phyloP scores from a whole-genome alignment of 2,113 vertebrate genomes.

The Trichomycterus rosablanca region DNA sequence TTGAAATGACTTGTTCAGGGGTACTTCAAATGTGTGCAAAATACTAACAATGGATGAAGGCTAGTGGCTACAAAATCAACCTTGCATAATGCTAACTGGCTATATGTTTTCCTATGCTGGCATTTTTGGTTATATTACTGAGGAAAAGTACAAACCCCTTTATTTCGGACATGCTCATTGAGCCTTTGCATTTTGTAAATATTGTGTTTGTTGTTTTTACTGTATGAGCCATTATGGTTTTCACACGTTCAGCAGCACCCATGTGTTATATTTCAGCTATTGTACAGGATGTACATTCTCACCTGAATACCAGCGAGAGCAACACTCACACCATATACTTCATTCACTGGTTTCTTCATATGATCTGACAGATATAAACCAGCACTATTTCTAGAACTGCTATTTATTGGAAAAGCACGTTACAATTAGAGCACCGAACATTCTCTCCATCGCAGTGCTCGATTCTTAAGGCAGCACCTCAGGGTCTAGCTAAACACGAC shows the following conservation, averaged over 20 bases:
- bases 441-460: background rate
- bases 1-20: too few species aligned
- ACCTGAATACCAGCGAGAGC: background rate
- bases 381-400: background rate
- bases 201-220: background rate
- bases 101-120: slow-evolving; percentile 1
- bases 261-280: background rate
- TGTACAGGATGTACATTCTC: background rate
- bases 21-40: too few species aligned
- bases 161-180: slow-evolving; percentile 10
- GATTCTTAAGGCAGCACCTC: slow-evolving; percentile 23
- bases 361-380: background rate
- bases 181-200: slow-evolving; percentile 1
- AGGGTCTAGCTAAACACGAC: slow-evolving; percentile 1
- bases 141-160: background rate
- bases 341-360: background rate
- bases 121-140: slow-evolving; percentile 14
- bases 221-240: background rate
- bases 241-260: background rate
- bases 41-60: slow-evolving; percentile 3
- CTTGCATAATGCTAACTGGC: slow-evolving; percentile 30
- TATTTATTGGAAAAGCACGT: slow-evolving; percentile 2
- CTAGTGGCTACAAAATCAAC: background rate
- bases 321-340: background rate
- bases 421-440: slow-evolving; percentile 11